phyloP scores from a whole-genome alignment of 1,140 invertebrate genomes.

The Bombus breviceps region DNA sequence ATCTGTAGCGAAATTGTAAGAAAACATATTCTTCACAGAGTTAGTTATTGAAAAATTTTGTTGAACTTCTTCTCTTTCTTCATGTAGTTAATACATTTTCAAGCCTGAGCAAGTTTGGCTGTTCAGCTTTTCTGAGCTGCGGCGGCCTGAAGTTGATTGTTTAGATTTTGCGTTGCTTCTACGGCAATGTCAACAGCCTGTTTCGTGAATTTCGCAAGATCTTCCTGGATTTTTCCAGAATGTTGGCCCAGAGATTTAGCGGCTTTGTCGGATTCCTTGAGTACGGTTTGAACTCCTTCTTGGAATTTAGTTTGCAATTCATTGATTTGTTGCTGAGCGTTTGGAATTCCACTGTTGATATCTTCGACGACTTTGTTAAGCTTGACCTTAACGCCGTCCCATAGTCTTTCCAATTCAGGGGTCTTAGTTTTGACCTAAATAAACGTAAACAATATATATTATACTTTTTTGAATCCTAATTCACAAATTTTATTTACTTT shows the following conservation, averaged over 20 bases:
- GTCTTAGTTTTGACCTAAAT: constrained; percentile 71
- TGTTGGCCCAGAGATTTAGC: constrained; percentile 68
- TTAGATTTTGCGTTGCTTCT: constrained; percentile 70
- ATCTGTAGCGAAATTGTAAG: not conserved
- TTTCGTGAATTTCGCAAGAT: constrained; percentile 74
- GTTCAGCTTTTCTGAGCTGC: constrained; percentile 25
- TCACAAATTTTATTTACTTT: not conserved
- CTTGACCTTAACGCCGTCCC: constrained; percentile 67
- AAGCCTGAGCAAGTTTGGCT: not conserved
- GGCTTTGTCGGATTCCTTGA: constrained; percentile 71
- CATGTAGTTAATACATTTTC: not conserved
- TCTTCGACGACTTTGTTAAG: constrained; percentile 68
- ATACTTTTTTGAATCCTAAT: not conserved
- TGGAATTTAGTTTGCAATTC: constrained; percentile 70
- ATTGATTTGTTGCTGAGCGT: constrained; percentile 69
- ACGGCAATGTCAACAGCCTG: constrained; percentile 73
- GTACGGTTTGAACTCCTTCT: constrained; percentile 67
- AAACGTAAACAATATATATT: not conserved
- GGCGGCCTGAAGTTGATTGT: constrained; percentile 63
- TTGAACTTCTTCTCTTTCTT: not conserved
- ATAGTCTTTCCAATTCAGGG: constrained; percentile 70
- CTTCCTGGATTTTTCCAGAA: constrained; percentile 70
- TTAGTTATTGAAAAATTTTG: not conserved
- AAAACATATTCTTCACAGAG: not conserved
- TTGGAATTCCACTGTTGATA: constrained; percentile 65